phyloP scores from a whole-genome alignment of 2,113 vertebrate genomes.

The Syngnathus typhle region DNA sequence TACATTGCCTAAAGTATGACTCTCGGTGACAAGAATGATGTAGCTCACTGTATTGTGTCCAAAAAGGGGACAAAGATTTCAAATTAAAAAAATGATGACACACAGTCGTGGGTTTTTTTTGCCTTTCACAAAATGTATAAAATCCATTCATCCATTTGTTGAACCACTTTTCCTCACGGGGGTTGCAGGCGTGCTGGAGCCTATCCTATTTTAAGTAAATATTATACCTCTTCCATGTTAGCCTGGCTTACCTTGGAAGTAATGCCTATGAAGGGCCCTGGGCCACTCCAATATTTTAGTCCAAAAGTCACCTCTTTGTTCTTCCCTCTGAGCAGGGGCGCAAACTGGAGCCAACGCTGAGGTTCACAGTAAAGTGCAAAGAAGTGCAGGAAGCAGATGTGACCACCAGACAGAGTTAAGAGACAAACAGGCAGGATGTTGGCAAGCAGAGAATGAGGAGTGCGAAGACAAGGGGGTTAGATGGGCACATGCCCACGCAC shows the following conservation, averaged over 20 bases:
- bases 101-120: too few species aligned
- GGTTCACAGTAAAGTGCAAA: constrained; percentile 33
- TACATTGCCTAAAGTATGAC: neutral
- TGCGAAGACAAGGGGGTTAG: constrained; percentile 43
- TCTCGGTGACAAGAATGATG: neutral
- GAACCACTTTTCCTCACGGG: too few species aligned
- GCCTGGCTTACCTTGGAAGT: constrained; percentile 62
- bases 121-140: too few species aligned
- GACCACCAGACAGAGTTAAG: constrained; percentile 24
- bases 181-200: too few species aligned
- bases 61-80: neutral
- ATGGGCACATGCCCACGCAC: constrained; percentile 10
- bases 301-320: constrained; percentile 60
- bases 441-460: constrained; percentile 46
- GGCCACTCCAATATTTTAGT: constrained; percentile 66
- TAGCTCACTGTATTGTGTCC: neutral
- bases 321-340: constrained; percentile 43
- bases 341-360: constrained; percentile 39
- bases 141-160: too few species aligned
- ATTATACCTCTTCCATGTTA: neutral
- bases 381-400: constrained; percentile 16
- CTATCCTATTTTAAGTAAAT: neutral
- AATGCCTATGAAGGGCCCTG: constrained; percentile 58
- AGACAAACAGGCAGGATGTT: constrained; percentile 10
- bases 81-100: neutral